A percentile compares a stretch with the other conserved stretches of the same genome.
Conservation (phyloP, 2,797 vertebrate species). For the Ammospiza maritima region DNA sequence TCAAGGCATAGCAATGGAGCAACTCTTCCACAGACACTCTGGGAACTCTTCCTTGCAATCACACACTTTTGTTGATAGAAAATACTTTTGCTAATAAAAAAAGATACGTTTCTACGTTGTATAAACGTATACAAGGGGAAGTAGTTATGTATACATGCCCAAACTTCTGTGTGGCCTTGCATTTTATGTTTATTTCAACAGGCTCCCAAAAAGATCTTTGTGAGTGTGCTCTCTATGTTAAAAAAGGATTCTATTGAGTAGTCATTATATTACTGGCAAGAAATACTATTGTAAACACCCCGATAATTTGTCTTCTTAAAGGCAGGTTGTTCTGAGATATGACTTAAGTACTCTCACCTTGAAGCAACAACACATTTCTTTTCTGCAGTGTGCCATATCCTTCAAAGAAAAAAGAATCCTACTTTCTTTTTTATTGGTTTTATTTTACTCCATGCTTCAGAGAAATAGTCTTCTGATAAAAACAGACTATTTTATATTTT, state of each 20-base stretch:
- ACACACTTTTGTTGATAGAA: background rate
- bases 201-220: background rate
- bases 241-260: background rate
- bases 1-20: background rate
- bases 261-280: background rate
- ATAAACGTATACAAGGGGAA: no score
- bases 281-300: background rate
- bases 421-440: background rate
- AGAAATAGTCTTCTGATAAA: conserved; percentile 4
- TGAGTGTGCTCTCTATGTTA: background rate
- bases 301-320: background rate
- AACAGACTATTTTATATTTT: background rate
- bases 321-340: background rate
- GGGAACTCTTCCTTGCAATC: background rate
- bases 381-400: background rate
- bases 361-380: background rate
- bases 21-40: background rate
- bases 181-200: background rate
- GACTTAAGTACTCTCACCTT: background rate
- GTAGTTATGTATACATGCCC: background rate
- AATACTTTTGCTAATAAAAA: background rate
- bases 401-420: background rate
- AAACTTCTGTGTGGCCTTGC: background rate
- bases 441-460: background rate
- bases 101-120: no score